Base-by-base conservation (phyloP, 2,888 invertebrate species). In the Scaptomyza reducta region DNA sequence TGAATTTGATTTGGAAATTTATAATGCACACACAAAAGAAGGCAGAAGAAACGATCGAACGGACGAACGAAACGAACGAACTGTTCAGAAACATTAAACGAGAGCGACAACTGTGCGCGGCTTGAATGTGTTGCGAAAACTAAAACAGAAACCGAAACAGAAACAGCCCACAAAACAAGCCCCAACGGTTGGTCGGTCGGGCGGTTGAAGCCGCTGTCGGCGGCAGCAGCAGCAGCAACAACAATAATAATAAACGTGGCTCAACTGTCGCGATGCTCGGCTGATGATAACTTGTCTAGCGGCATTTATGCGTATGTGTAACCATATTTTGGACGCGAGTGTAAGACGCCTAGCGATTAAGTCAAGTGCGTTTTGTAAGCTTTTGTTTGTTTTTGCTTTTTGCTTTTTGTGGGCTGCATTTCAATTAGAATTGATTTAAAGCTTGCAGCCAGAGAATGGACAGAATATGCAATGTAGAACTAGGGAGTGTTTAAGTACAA, bases 101-200 rank as follows among this genome's bases (percentile, higher is more conserved):
- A 55, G 64, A 31, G 18, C 11, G 9, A 10, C 66, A 82, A 81
- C 82, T 85, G 87, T 76, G n/a, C n/a, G 79, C 67, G 83, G 82
- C 73, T 82, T 85, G 87, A 65, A 74, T 78, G 82, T 87, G 68
- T 81, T 85, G 82, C 76, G 87, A 81, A 82, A 82, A 82, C 87
- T 82, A 87, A 82, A 87, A 70, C 70, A 70, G 71, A 18, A 49
- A 49, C 31, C 13, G 69, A 54, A 68, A 65, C 67, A 65, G 69
- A 70, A 76, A 74, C 76, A 62, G 77, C 58, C 57, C 77, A 58
- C 70, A 74, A 47, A 50, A 62, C 69, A 18, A 33, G 33, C 49
- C 33, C 49, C 47, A 47, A 49, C 47, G 31, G 10, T 31, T 6
- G 31, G 31, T 6, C 14, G 6, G 38, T 14, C 16, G 67, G 46